These are phyloP conservation scores for Oeneis ivallda DNA, from an alignment of 2,888 invertebrate genomes.

Conservation along the genomic window DNA sequence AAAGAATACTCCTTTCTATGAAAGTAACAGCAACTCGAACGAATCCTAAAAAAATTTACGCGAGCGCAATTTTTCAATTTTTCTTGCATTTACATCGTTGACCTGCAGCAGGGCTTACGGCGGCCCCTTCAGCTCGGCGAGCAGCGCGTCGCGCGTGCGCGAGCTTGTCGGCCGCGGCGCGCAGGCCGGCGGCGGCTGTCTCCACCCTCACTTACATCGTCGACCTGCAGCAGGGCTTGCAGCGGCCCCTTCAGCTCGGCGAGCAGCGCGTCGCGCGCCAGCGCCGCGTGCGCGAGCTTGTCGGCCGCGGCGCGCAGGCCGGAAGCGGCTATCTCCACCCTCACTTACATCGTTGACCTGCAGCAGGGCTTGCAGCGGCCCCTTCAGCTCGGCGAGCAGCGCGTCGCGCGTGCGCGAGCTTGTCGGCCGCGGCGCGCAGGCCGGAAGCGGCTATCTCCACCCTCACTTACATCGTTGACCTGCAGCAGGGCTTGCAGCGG, in stretches of 20 bases:
- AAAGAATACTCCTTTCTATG: no score
- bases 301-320: constrained; percentile 33
- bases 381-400: constrained; percentile 36
- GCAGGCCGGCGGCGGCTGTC: constrained; percentile 40
- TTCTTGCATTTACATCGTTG: constrained; percentile 43
- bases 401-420: constrained; percentile 31
- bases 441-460: constrained; percentile 46
- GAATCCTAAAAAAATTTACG: no score
- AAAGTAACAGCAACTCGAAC: no score
- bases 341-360: constrained; percentile 42
- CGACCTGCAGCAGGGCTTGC: constrained; percentile 32
- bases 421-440: constrained; percentile 33
- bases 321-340: constrained; percentile 55
- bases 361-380: constrained; percentile 37
- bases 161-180: constrained; percentile 34
- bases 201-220: constrained; percentile 56
- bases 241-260: constrained; percentile 38
- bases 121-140: constrained; percentile 33
- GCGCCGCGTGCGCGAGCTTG: constrained; percentile 37
- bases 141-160: constrained; percentile 34
- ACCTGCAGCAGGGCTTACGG: constrained; percentile 35
- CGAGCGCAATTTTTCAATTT: no score
- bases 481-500: constrained; percentile 37
- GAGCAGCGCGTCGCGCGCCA: constrained; percentile 35
- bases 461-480: constrained; percentile 52